Evolutionary conservation across 2,888 invertebrate genomes (phyloP).

Genomic region (Andrena marginata): DNA sequence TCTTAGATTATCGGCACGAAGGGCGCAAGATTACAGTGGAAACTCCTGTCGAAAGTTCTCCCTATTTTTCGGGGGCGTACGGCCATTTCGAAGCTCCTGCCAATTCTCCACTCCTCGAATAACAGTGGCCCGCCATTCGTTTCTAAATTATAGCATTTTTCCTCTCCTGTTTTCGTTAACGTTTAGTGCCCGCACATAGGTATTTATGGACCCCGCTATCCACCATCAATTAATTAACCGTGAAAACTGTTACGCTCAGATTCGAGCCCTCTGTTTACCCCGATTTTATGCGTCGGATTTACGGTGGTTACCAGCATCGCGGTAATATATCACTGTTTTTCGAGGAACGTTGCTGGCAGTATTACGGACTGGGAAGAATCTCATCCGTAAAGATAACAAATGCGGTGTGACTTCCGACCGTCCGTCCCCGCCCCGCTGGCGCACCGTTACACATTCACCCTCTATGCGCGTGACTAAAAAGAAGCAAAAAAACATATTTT

Average conservation of each 20-base stretch:
- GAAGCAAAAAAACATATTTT: slow-evolving; percentile 24
- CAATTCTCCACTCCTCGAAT: not conserved
- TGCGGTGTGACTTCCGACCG: slow-evolving; percentile 47
- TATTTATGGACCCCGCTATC: slow-evolving; percentile 3
- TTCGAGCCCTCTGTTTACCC: slow-evolving; percentile 11
- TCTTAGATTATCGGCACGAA: not conserved
- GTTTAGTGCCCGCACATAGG: slow-evolving; percentile 12
- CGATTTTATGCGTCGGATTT: slow-evolving; percentile 20
- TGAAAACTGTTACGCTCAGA: slow-evolving; percentile 26
- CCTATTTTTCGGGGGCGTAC: too few relatives aligned
- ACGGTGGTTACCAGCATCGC: not conserved
- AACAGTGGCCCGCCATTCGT: not conserved
- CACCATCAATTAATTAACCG: slow-evolving; percentile 33
- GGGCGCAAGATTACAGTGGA: not conserved
- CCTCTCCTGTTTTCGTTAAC: not conserved
- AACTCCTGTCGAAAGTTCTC: not conserved
- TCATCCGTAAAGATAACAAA: slow-evolving; percentile 57
- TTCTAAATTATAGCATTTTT: not conserved
- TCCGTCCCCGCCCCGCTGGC: not conserved
- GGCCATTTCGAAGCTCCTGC: not conserved
- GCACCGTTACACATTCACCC: slow-evolving; percentile 19
- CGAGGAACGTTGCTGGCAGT: slow-evolving; percentile 16
- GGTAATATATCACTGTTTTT: slow-evolving; percentile 33
- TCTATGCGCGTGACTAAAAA: not conserved
- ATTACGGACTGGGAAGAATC: slow-evolving; percentile 39